Conservation (phyloP, 2,888 invertebrate species). For the Amphimallon solstitiale region DNA sequence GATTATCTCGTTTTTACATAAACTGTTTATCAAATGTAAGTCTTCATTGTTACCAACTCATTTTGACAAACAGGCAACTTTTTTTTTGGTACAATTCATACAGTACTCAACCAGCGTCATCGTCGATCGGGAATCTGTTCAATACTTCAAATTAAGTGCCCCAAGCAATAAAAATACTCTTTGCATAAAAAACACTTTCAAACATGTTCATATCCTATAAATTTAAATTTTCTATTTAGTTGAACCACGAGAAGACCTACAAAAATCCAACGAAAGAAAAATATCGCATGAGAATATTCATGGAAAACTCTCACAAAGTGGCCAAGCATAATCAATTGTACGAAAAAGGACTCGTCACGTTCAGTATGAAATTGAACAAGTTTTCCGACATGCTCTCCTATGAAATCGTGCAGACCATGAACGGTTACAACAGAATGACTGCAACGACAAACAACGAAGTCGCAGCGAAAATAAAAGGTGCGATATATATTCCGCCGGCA, state of each 20-base stretch:
- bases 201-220: too few relatives aligned
- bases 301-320: constrained; percentile 87
- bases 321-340: constrained; percentile 84
- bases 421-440: constrained; percentile 72
- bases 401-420: constrained; percentile 76
- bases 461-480: constrained; percentile 57
- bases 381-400: constrained; percentile 88
- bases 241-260: constrained; percentile 67
- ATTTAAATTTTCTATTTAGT: too few relatives aligned
- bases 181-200: too few relatives aligned
- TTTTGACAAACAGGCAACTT: too few relatives aligned
- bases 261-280: constrained; percentile 78
- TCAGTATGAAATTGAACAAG: constrained; percentile 79
- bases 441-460: constrained; percentile 34
- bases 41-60: too few relatives aligned
- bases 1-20: too few relatives aligned
- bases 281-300: constrained; percentile 88
- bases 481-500: constrained; percentile 73
- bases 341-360: constrained; percentile 73
- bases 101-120: too few relatives aligned
- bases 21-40: too few relatives aligned
- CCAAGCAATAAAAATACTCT: too few relatives aligned
- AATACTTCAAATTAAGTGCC: too few relatives aligned
- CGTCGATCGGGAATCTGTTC: too few relatives aligned
- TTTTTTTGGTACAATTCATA: too few relatives aligned